Conservation (phyloP, 2,888 invertebrate genomes). For the Eueremaeus valkanovi region DNA sequence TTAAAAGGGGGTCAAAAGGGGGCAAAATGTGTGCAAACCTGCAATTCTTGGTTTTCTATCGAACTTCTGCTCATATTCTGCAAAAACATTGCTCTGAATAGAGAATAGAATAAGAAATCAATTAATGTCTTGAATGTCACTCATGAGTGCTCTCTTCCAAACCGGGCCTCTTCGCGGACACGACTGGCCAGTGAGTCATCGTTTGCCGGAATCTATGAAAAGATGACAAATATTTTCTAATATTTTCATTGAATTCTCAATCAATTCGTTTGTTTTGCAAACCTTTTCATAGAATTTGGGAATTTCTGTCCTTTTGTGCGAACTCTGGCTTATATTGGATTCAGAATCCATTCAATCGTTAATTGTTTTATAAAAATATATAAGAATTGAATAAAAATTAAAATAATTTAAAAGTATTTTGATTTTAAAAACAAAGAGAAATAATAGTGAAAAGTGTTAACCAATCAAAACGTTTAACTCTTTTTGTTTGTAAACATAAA, state of each 20-base stretch:
- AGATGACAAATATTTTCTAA: no score
- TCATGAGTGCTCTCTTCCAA: background rate
- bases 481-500: no score
- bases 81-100: conserved; percentile 68
- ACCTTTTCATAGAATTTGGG: conserved; percentile 36
- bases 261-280: background rate
- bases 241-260: background rate
- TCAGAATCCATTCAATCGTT: no score
- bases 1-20: background rate
- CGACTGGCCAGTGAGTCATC: conserved; percentile 19
- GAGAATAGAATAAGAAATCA: background rate
- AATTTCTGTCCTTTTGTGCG: background rate
- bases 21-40: conserved; percentile 49
- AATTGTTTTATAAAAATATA: no score
- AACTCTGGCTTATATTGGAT: background rate
- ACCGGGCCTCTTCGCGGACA: conserved; percentile 21
- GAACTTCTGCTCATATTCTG: conserved; percentile 78
- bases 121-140: background rate
- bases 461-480: no score
- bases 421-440: no score
- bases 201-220: conserved; percentile 8
- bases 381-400: no score
- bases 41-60: conserved; percentile 77
- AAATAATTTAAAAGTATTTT: no score
- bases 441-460: no score